Evolutionary conservation across 2,888 invertebrate genomes (phyloP).

Genomic region (Troilus luridus): DNA sequence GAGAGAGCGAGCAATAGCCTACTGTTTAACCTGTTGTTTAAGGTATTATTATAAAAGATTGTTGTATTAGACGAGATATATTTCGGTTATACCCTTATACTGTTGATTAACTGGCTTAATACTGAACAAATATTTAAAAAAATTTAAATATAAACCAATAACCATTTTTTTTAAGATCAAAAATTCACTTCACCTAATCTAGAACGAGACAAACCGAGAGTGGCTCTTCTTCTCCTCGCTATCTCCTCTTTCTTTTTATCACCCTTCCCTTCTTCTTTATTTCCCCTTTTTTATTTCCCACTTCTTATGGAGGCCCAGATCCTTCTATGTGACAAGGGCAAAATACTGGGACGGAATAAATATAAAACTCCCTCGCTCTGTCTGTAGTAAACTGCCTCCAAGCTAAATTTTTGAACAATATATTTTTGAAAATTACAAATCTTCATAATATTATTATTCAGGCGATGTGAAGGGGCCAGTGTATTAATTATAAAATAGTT

Average conservation of each 20-base stretch:
- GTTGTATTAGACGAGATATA: no score
- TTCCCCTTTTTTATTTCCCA: neutral
- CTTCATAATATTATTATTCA: no score
- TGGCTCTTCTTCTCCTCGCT: neutral
- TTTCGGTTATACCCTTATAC: no score
- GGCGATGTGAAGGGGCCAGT: no score
- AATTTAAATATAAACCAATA: no score
- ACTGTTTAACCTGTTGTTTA: no score
- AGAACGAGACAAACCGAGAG: neutral
- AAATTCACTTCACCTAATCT: neutral
- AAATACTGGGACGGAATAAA: neutral
- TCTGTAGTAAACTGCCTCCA: neutral
- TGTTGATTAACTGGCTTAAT: no score
- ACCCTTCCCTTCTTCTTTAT: conserved; percentile 14
- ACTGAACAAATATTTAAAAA: no score
- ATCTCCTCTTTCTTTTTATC: conserved; percentile 22
- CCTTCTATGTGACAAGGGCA: conserved; percentile 19
- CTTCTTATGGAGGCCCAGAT: conserved; percentile 10
- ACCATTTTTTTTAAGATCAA: neutral
- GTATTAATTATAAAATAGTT: no score
- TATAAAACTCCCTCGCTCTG: neutral
- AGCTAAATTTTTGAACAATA: neutral
- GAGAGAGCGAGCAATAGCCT: no score
- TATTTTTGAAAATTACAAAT: neutral
- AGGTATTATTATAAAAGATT: no score